Base-by-base conservation (phyloP, 1,140 invertebrate species). In the Hetaerina americana region DNA sequence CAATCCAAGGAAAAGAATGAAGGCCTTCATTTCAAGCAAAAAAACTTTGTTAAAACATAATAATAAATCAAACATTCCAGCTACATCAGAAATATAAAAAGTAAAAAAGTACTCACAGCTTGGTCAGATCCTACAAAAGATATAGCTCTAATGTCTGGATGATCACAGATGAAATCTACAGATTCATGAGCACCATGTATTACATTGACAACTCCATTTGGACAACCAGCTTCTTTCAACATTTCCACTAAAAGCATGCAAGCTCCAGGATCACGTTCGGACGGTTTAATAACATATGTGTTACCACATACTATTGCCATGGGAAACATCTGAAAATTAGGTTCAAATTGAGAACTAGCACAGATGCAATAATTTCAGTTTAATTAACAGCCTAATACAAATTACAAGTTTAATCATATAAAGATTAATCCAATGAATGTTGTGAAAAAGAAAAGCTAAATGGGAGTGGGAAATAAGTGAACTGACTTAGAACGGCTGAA, bases 91-190 rank as follows among this genome's bases (percentile, higher is more conserved):
- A n/a, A n/a, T n/a, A 57, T 12, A 12, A 12, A 22, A 57, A 57
- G 49, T 57, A 22, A 57, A 12, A 57, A 57, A 68, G 18, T 24
- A 84, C 85, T 84, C 83, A 92, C 91, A 74, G 97, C 97, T 76
- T 87, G 86, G 80, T 99, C 96, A 5, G 96, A 97, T 71, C 97
- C 97, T 68, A 99, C 97, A 81, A 99, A 99, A 5, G 97, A 99
- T 66, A 99, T 95, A 0, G 97, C 97, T 81, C 90, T 92, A 77
- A 99, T 99, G 75, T 93, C 93, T 5, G 94, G 94, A 79, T 97
- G 86, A 80, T 98, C 94, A 82, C 97, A 99, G 76, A 99, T 94
- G 79, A 99, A 99, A 82, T 97, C 94, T 2, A 99, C 97, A 29
- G 95, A 81, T 73, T 95, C 90, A 77, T 96, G 94, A 73, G 91